Evolutionary conservation across 1,140 invertebrate species (phyloP).

Genomic region (Lanistes nyassanus): DNA sequence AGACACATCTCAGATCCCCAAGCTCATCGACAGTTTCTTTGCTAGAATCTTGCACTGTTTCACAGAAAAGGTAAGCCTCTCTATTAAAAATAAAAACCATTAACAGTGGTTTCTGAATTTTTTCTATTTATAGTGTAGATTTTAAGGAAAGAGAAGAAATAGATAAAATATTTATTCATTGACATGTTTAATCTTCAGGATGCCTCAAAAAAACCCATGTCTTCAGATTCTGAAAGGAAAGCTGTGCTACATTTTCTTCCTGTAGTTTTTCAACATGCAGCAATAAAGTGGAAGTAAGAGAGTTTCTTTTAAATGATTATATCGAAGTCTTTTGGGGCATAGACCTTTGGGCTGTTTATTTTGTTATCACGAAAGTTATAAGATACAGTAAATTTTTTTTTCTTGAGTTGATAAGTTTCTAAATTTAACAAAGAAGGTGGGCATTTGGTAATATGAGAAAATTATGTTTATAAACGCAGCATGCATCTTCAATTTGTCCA

Average conservation of each 20-base stretch:
- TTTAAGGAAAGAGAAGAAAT: background rate
- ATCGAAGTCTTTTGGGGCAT: background rate
- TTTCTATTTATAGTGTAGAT: background rate
- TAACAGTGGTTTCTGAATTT: background rate
- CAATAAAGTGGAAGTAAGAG: background rate
- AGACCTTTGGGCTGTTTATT: too few species aligned
- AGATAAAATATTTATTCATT: background rate
- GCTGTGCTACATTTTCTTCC: slow-evolving; percentile 10
- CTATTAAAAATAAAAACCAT: background rate
- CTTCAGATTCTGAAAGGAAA: background rate
- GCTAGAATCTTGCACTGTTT: background rate
- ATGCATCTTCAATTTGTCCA: too few species aligned
- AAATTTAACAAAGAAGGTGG: too few species aligned
- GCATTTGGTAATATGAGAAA: too few species aligned
- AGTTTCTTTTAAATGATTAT: background rate
- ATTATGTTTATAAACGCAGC: too few species aligned
- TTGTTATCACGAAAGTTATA: too few species aligned
- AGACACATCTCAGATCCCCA: background rate
- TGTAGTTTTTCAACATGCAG: background rate
- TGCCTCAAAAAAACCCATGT: too few species aligned
- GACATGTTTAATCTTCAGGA: too few species aligned
- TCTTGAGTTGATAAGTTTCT: too few species aligned
- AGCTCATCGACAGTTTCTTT: background rate
- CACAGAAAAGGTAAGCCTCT: background rate
- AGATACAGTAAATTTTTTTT: too few species aligned